Percentiles rank a stretch among this genome's conserved stretches.
phyloP scores from a whole-genome alignment of 2,113 vertebrate species.

The Geococcyx californianus region DNA sequence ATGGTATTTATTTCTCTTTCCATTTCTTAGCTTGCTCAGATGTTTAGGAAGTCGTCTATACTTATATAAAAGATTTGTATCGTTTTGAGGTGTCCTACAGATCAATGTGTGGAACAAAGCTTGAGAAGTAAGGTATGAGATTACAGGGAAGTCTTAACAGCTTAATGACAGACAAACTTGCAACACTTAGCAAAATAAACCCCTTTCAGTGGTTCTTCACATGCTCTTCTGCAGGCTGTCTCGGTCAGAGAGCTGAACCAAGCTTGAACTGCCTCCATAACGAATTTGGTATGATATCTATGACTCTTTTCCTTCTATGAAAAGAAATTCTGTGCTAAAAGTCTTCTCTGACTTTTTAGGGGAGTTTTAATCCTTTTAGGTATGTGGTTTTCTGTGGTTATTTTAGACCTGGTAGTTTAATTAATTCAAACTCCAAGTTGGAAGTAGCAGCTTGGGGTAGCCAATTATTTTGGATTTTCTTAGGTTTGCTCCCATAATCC shows the following conservation, averaged over 20 bases:
- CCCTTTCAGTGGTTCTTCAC: background rate
- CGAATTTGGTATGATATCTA: background rate
- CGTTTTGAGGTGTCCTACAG: background rate
- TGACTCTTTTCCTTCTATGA: background rate
- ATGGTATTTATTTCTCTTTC: background rate
- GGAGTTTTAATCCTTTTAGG: background rate
- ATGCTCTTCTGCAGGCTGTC: background rate
- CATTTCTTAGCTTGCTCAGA: background rate
- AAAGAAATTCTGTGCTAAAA: background rate
- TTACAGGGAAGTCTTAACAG: background rate
- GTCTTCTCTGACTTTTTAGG: background rate
- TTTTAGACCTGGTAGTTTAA: background rate
- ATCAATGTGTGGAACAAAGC: background rate
- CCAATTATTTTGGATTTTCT: slow-evolving; percentile 15
- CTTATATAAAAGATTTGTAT: background rate
- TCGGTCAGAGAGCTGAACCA: background rate
- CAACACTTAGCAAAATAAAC: background rate
- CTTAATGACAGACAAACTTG: background rate
- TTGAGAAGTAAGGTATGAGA: background rate
- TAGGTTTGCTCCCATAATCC: background rate
- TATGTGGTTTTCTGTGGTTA: background rate
- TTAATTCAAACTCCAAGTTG: background rate
- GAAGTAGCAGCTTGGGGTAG: background rate
- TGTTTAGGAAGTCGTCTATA: background rate
- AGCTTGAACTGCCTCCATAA: background rate